Percentiles rank a stretch among this genome's conserved stretches.
Evolutionary conservation across 2,113 vertebrate genomes (phyloP).

Genomic region (Steatornis caripensis): DNA sequence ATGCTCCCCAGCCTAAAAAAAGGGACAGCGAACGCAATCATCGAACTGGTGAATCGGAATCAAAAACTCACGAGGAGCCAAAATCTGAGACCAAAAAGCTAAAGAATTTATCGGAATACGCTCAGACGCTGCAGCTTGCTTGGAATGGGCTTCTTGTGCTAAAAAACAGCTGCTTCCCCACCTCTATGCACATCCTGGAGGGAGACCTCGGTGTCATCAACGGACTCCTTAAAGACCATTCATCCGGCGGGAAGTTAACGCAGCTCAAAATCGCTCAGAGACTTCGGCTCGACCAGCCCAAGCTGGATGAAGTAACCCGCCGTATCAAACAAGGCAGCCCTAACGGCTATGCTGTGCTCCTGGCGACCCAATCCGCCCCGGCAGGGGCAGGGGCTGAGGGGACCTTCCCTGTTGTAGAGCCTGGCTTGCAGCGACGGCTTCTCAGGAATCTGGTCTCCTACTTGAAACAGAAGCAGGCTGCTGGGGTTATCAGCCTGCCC

Average conservation of each 20-base stretch:
- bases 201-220: conserved; percentile 85
- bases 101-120: conserved; percentile 85
- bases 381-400: conserved; percentile 67
- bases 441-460: conserved; percentile 98
- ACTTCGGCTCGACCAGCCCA: conserved; percentile 94
- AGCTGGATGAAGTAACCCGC: conserved; percentile 93
- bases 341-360: conserved; percentile 88
- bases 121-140: conserved; percentile 84
- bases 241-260: conserved; percentile 75
- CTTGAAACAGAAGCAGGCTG: conserved; percentile 98
- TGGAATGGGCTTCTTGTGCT: conserved; percentile 95
- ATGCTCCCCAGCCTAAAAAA: conserved; percentile 70
- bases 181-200: conserved; percentile 92
- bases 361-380: conserved; percentile 87
- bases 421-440: conserved; percentile 91
- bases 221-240: conserved; percentile 83
- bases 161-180: conserved; percentile 98
- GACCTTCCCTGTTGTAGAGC: conserved; percentile 77
- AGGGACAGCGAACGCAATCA: conserved; percentile 84
- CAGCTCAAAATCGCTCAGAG: conserved; percentile 98
- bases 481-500: conserved; percentile 94
- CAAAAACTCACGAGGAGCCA: conserved; percentile 70
- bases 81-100: conserved; percentile 77
- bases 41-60: conserved; percentile 75
- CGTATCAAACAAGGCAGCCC: conserved; percentile 91